phyloP scores from a whole-genome alignment of 1,140 invertebrate genomes.

The Bombus soroeensis region DNA sequence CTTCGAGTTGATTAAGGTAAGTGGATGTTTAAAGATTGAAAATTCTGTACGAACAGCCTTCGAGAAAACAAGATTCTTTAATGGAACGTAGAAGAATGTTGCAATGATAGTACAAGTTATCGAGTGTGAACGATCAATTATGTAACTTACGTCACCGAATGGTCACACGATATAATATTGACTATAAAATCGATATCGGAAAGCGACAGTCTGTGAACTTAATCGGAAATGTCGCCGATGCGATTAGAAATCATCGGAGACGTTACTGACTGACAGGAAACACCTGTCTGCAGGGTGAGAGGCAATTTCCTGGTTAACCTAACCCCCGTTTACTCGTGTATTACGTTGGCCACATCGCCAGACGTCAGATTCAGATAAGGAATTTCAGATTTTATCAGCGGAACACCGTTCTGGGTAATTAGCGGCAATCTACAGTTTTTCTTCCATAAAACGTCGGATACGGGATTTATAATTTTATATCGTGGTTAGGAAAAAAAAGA shows the following conservation, averaged over 20 bases:
- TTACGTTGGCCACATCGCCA: conserved; percentile 23
- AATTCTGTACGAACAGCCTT: neutral
- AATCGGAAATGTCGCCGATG: conserved; percentile 64
- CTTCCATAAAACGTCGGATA: neutral
- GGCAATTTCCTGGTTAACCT: conserved; percentile 71
- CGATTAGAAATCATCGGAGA: conserved; percentile 68
- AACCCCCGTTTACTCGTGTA: conserved; percentile 49
- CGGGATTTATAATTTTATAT: conserved; percentile 3
- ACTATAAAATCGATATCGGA: conserved; percentile 48
- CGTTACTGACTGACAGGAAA: conserved; percentile 59
- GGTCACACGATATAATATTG: neutral
- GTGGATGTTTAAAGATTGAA: neutral
- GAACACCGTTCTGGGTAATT: neutral
- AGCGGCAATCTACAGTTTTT: neutral
- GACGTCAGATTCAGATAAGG: conserved; percentile 32
- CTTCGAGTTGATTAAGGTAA: no score
- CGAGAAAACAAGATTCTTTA: neutral
- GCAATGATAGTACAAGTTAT: neutral
- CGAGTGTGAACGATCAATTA: neutral
- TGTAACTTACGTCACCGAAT: neutral
- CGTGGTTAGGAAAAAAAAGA: neutral
- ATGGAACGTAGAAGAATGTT: neutral
- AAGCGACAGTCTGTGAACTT: conserved; percentile 57
- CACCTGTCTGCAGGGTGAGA: conserved; percentile 67
- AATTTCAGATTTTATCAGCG: conserved; percentile 27